These are phyloP conservation scores for Mirza zaza DNA, from an alignment of 2,113 vertebrate genomes.

Conservation along the genomic window DNA sequence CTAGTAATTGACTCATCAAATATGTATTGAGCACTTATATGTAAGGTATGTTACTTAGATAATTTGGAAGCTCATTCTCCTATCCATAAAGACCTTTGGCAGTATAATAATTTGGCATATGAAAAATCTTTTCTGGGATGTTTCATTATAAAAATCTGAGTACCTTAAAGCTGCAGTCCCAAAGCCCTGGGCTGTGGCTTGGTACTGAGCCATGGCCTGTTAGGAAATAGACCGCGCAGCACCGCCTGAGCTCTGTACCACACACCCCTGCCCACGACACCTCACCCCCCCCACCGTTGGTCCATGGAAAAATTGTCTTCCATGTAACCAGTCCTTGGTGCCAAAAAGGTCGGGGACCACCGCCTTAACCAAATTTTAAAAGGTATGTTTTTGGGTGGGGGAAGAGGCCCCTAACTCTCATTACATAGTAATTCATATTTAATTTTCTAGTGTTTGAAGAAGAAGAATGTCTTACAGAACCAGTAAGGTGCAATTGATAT, in stretches of 20 bases:
- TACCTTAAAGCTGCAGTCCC: background rate
- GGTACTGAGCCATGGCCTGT: too few species aligned
- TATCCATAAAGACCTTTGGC: background rate
- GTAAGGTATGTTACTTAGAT: background rate
- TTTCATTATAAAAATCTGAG: constrained; percentile 38
- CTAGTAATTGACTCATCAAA: background rate
- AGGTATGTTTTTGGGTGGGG: background rate
- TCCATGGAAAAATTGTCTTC: too few species aligned
- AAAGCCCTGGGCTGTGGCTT: too few species aligned
- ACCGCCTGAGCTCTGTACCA: too few species aligned
- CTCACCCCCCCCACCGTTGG: too few species aligned
- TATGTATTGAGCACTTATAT: background rate
- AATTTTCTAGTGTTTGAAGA: background rate
- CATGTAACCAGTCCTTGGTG: too few species aligned
- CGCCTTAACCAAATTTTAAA: background rate
- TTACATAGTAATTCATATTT: background rate
- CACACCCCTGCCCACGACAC: too few species aligned
- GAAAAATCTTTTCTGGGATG: background rate
- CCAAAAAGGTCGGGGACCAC: too few species aligned
- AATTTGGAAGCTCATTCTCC: background rate
- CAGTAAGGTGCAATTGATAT: background rate
- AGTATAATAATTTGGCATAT: background rate
- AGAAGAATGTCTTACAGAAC: background rate
- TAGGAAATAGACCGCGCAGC: too few species aligned
- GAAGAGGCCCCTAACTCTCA: background rate